Evolutionary conservation across 2,113 vertebrate genomes (phyloP).

Genomic region (Lepus americanus): DNA sequence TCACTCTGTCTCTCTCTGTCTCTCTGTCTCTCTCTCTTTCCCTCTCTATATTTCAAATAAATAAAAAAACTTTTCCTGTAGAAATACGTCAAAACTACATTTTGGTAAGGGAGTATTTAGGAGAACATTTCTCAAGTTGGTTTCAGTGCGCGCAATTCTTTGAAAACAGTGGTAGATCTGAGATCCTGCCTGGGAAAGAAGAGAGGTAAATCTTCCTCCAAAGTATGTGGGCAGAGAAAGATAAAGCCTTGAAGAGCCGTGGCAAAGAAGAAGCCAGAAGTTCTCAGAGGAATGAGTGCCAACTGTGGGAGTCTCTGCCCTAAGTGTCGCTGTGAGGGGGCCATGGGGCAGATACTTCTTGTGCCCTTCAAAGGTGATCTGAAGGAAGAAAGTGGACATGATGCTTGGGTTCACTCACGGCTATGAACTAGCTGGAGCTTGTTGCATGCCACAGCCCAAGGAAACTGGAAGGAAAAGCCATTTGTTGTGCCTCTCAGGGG

Average conservation of each 20-base stretch:
- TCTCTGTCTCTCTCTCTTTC: too few relatives aligned
- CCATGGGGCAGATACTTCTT: neutral
- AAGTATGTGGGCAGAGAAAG: neutral
- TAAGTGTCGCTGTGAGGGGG: neutral
- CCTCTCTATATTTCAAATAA: too few relatives aligned
- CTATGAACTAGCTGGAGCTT: constrained; percentile 10
- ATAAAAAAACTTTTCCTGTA: neutral
- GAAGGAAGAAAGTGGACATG: neutral
- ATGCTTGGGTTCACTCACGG: neutral
- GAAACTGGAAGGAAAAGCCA: constrained; percentile 37
- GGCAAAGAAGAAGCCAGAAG: neutral
- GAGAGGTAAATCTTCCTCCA: neutral
- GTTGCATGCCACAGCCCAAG: neutral
- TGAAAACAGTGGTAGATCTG: neutral
- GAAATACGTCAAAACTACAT: constrained; percentile 41
- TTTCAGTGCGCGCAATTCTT: neutral
- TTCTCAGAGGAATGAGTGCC: neutral
- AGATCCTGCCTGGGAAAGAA: constrained; percentile 30
- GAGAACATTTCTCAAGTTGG: constrained; percentile 17
- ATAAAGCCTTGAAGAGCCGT: constrained; percentile 1
- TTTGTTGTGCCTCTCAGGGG: constrained; percentile 31
- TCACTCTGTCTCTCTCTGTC: too few relatives aligned
- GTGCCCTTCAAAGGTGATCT: neutral
- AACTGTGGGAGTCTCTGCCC: neutral
- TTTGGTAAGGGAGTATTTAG: neutral